Base-by-base conservation (phyloP, 2,888 invertebrate genomes). In the Alitta virens region DNA sequence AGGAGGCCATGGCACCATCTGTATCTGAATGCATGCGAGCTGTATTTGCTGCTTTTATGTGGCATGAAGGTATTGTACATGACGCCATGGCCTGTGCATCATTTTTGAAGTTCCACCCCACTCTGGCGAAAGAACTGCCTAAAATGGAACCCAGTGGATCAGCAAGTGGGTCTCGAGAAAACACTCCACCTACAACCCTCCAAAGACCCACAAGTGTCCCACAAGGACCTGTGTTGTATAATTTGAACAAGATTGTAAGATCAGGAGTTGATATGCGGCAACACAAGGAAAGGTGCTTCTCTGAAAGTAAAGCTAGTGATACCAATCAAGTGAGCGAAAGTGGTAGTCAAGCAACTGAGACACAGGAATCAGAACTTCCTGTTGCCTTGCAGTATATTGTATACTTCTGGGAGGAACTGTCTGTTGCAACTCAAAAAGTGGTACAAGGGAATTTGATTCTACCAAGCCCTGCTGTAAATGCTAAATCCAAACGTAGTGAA, bases 61-160 rank as follows among this genome's bases (percentile, higher is more conserved):
- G 97, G 96, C 97, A 98, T 78, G 96, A 97, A 84, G 92, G 95
- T 16, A 89, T 97, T 53, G 95, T 97, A 0, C 95, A 96, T 79
- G 97, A 98, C 80, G 95, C 97, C 5, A 97, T 98, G 89, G 95
- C 97, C 0, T 96, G 95, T 78, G 94, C 97, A 0, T 93, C 96
- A 0, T 98, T 94, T 79, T 85, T 98, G 9, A 95, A 95, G 83
- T 97, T 97, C 68, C 82, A 83, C 68, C 81, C 80, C 49, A 78
- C 80, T 64, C 74, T 82, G 14, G 70, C 75, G n/a, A 81, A 80
- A 62, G 65, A 64, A 25, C 25, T 62, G 51, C 63, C 60, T 14
- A 63, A 40, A 23, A 3, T 50, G 18, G 46, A 46, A 52, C 24
- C 52, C 21, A 12, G 24, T 1, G 21, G 40, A 2, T 7, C 26